Conservation (phyloP, 2,888 invertebrate species). For the Troilus luridus region DNA sequence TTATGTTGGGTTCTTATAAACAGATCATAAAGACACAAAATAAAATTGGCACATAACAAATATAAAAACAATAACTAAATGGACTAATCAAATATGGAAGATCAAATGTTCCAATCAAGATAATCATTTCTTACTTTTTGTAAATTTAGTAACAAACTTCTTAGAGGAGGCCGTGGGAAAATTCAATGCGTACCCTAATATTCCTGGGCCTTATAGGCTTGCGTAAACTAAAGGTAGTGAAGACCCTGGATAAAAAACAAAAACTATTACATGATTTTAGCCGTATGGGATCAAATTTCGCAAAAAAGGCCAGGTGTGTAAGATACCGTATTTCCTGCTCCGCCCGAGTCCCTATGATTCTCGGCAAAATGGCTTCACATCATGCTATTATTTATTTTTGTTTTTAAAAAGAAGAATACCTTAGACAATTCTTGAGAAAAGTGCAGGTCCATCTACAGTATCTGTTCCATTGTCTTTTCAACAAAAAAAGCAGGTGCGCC, state of each 20-base stretch:
- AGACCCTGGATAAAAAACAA: neutral
- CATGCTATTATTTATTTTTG: neutral
- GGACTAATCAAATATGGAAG: too few species aligned
- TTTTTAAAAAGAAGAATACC: neutral
- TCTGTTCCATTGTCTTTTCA: constrained; percentile 15
- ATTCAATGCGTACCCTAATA: neutral
- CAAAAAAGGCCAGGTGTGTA: neutral
- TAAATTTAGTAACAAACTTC: neutral
- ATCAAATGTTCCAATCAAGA: too few species aligned
- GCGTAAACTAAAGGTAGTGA: neutral
- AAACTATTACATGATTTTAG: neutral
- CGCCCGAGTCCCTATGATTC: neutral
- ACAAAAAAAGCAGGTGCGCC: neutral
- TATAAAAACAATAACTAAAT: too few species aligned
- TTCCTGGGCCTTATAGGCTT: neutral
- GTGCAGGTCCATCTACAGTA: neutral
- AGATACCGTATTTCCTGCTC: neutral
- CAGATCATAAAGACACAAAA: too few species aligned
- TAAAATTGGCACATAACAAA: too few species aligned
- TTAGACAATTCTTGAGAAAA: neutral
- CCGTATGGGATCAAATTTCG: neutral
- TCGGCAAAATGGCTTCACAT: neutral
- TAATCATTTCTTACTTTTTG: neutral
- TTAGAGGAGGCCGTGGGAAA: neutral
- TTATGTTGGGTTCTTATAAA: too few species aligned